Percentiles rank a stretch among this genome's conserved stretches.
Evolutionary conservation across 2,113 vertebrate species (phyloP).

Genomic region (Protobothrops flavoviridis): DNA sequence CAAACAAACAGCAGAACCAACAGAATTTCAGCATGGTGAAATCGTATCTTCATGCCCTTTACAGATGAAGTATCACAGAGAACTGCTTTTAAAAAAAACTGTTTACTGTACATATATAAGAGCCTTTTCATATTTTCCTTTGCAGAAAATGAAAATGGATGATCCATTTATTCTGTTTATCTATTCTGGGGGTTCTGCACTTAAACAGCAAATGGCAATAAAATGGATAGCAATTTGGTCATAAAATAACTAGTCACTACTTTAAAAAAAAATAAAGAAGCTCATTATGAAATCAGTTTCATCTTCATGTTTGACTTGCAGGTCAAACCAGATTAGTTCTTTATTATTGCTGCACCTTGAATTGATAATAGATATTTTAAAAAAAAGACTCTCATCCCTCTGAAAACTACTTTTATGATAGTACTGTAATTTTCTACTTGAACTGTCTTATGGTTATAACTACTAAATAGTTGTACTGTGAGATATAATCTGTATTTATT

Average conservation of each 20-base stretch:
- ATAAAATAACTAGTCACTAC: neutral
- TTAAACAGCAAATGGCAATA: neutral
- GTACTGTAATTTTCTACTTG: neutral
- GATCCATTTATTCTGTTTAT: neutral
- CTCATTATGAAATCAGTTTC: neutral
- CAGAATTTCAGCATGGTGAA: neutral
- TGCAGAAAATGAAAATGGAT: neutral
- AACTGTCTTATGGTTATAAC: neutral
- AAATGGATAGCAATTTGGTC: neutral
- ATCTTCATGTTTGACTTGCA: neutral
- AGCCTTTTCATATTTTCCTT: neutral
- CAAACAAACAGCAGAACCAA: neutral
- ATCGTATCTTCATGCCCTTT: neutral
- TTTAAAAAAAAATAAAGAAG: neutral
- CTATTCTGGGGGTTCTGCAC: neutral
- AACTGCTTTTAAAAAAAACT: neutral
- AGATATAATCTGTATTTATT: neutral
- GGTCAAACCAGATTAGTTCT: neutral
- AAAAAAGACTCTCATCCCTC: neutral
- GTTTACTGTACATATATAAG: neutral
- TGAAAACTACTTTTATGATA: neutral
- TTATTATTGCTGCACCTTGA: neutral
- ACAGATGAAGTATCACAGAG: neutral
- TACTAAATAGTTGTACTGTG: neutral
- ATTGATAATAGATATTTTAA: neutral